Evolutionary conservation across 2,113 vertebrate genomes (phyloP).

Genomic region (Archilochus colubris): DNA sequence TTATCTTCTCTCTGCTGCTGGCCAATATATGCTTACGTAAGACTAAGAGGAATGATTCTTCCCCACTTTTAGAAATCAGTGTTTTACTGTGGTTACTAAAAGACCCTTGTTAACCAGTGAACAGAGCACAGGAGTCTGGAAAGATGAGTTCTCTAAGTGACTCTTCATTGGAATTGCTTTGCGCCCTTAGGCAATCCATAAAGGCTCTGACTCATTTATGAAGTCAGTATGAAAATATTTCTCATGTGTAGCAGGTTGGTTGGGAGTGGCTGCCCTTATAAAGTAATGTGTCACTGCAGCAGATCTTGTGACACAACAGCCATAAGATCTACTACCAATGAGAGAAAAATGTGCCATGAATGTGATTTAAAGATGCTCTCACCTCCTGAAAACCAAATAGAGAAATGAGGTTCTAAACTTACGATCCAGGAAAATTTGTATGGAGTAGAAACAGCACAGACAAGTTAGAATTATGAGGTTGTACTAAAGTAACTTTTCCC

Average conservation of each 20-base stretch:
- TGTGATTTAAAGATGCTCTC: background rate
- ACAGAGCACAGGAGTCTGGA: background rate
- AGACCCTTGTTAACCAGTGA: background rate
- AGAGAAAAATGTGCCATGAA: background rate
- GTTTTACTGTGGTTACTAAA: conserved; percentile 5
- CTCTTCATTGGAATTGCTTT: conserved; percentile 15
- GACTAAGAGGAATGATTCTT: background rate
- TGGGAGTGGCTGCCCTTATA: background rate
- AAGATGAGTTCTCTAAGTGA: conserved; percentile 1
- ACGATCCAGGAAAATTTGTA: background rate
- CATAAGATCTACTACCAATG: background rate
- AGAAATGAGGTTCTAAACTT: background rate
- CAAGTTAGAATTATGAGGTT: background rate
- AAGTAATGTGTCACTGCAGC: background rate
- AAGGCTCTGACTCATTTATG: conserved; percentile 17
- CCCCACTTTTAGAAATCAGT: background rate
- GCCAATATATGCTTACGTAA: background rate
- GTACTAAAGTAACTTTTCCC: background rate
- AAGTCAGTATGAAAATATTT: conserved; percentile 11
- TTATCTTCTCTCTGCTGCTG: background rate
- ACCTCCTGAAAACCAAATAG: background rate
- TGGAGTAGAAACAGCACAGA: background rate
- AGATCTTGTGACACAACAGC: background rate
- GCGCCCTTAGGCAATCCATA: background rate
- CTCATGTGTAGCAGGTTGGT: background rate